phyloP scores from a whole-genome alignment of 2,113 vertebrate genomes.

The Phaethon lepturus region DNA sequence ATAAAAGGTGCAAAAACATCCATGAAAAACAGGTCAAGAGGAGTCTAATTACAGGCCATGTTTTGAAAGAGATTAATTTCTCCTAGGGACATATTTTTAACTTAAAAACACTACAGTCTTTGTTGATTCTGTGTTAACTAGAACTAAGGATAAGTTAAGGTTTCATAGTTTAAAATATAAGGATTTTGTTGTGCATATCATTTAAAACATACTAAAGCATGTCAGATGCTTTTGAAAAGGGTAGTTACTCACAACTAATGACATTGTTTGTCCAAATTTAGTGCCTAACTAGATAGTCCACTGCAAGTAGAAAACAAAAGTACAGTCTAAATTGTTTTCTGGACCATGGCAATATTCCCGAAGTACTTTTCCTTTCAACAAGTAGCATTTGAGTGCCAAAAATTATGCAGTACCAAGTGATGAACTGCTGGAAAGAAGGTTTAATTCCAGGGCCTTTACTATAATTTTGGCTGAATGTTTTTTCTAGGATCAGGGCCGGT shows the following conservation, averaged over 20 bases:
- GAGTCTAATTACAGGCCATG: background rate
- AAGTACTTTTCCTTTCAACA: background rate
- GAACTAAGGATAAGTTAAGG: background rate
- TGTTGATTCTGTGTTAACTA: background rate
- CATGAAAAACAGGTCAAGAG: background rate
- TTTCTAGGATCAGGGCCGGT: background rate
- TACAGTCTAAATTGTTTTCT: background rate
- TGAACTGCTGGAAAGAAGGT: background rate
- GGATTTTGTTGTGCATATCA: background rate
- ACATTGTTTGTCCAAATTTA: background rate
- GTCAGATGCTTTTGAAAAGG: background rate
- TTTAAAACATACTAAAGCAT: background rate
- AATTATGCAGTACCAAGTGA: background rate
- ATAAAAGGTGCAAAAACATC: background rate
- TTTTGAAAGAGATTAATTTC: background rate
- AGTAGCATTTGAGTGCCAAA: background rate
- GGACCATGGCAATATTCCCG: background rate
- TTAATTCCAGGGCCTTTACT: background rate
- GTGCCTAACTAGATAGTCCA: background rate
- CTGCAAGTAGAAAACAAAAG: background rate
- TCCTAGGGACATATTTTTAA: background rate
- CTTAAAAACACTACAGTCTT: background rate
- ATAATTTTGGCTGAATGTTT: background rate
- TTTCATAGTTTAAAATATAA: background rate
- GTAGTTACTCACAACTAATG: background rate